These are phyloP conservation scores for Drosophila elegans DNA, from an alignment of 1,140 invertebrate species.

Conservation along the genomic window DNA sequence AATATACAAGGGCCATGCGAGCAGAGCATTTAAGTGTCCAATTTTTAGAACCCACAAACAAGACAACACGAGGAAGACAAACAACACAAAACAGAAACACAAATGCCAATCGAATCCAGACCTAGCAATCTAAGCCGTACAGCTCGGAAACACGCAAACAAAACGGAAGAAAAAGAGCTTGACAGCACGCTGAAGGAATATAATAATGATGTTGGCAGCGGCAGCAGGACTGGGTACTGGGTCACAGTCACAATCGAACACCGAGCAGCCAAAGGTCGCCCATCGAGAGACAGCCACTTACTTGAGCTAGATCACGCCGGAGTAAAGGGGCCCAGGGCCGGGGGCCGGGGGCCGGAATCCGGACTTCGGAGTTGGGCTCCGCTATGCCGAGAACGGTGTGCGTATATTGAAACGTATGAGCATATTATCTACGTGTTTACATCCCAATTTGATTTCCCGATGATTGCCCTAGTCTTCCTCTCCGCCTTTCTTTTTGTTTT, in stretches of 20 bases:
- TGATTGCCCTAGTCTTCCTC: slow-evolving; percentile 49
- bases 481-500: slow-evolving; percentile 39
- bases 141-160: slow-evolving; percentile 29
- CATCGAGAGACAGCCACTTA: slow-evolving; percentile 48
- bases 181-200: slow-evolving; percentile 63
- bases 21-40: slow-evolving; percentile 73
- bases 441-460: slow-evolving; percentile 83
- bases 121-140: slow-evolving; percentile 29
- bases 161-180: slow-evolving; percentile 40
- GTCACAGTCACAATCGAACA: slow-evolving; percentile 21
- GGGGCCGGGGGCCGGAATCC: background rate
- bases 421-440: slow-evolving; percentile 84
- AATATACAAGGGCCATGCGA: slow-evolving; percentile 60
- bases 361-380: background rate
- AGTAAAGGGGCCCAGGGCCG: background rate
- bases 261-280: slow-evolving; percentile 19
- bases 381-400: slow-evolving; percentile 24
- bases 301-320: slow-evolving; percentile 15
- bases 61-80: slow-evolving; percentile 50
- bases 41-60: slow-evolving; percentile 75
- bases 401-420: slow-evolving; percentile 77
- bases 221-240: background rate
- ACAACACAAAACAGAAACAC: slow-evolving; percentile 15
- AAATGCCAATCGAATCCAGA: slow-evolving; percentile 35
- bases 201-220: slow-evolving; percentile 53